Evolutionary conservation across 92 coral and sea anemone genomes (phyloP), one percentile per base, ranked within the genome.

Genomic region (Metridium senile): DNA sequence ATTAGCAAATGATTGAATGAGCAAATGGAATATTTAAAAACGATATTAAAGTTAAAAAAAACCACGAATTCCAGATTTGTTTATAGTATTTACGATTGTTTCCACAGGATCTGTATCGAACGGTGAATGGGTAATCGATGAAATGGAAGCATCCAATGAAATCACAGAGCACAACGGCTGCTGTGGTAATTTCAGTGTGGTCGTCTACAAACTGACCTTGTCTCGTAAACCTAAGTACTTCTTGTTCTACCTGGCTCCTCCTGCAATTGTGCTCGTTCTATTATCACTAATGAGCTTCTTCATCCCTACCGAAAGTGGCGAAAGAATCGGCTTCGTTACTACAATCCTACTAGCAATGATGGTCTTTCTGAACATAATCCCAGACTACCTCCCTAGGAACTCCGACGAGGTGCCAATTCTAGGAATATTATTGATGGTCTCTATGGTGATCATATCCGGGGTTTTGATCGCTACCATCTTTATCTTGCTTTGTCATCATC

Each of bases 231-330:
- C 89, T 0, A 51, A 68, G 31, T 90, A 77, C 80, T 70, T 66
- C 28, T 32, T 84, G 51, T 83, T 87, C 62, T 87, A 86, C 58
- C 78, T 90, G 0, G 46, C 75, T 32, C 49, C 81, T 20, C 94
- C 94, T 4, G 78, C 79, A 53, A 46, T 72, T 26, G 70, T 86
- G 13, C 87, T 89, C 0, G 77, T 77, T 19, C 9, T 75, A 31
- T 49, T 89, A 26, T 69, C 91, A 26, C 72, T 89, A 4, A 51
- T 70, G 29, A 86, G 91, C 61, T 89, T 89, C 81, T 73, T 82
- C 30, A 80, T 89, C 47, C 94, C 90, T 29, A 70, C 87, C 25
- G 86, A 89, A 39, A 86, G 91, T 43, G 94, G 94, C 20, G 94
- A 89, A 30, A 81, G 94, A 47, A 76, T 89, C 30, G 91, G 91